A percentile compares a stretch with the other conserved stretches of the same genome.
These are phyloP conservation scores for Tenthredo livida DNA, from an alignment of 2,888 invertebrate genomes.

Conservation along the genomic window DNA sequence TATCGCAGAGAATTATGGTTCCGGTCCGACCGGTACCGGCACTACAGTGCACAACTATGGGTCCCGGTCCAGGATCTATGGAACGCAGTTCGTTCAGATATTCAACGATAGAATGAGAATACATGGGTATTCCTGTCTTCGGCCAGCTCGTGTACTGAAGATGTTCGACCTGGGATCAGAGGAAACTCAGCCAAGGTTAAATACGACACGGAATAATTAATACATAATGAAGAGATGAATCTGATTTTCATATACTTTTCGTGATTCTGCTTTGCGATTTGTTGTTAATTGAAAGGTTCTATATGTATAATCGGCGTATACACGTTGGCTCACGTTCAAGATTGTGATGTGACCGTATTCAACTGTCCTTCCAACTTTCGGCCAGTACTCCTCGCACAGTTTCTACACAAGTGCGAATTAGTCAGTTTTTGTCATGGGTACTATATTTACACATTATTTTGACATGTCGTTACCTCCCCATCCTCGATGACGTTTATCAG, in stretches of 20 bases:
- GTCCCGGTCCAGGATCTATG: slow-evolving; percentile 73
- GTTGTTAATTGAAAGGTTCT: slow-evolving; percentile 70
- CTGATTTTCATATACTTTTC: slow-evolving; percentile 66
- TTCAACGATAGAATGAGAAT: slow-evolving; percentile 74
- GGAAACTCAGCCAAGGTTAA: slow-evolving; percentile 52
- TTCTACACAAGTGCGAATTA: slow-evolving; percentile 69
- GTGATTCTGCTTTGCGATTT: slow-evolving; percentile 63
- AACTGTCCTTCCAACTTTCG: slow-evolving; percentile 75
- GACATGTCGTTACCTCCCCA: background rate
- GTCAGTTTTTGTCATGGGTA: background rate
- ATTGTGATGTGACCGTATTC: slow-evolving; percentile 74
- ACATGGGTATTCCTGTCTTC: slow-evolving; percentile 79
- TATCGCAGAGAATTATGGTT: slow-evolving; percentile 81
- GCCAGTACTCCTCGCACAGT: slow-evolving; percentile 80
- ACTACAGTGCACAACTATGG: slow-evolving; percentile 81
- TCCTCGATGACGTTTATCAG: slow-evolving; percentile 68
- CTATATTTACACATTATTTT: background rate
- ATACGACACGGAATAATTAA: background rate
- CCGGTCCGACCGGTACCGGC: slow-evolving; percentile 84
- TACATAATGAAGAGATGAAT: background rate
- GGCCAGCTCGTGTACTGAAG: slow-evolving; percentile 81
- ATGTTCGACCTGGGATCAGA: slow-evolving; percentile 75
- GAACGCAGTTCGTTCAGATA: slow-evolving; percentile 75
- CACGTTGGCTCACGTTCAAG: slow-evolving; percentile 68
- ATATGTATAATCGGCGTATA: slow-evolving; percentile 75